Conservation (phyloP, 2,888 invertebrate species). For the Yponomeuta cagnagella region DNA sequence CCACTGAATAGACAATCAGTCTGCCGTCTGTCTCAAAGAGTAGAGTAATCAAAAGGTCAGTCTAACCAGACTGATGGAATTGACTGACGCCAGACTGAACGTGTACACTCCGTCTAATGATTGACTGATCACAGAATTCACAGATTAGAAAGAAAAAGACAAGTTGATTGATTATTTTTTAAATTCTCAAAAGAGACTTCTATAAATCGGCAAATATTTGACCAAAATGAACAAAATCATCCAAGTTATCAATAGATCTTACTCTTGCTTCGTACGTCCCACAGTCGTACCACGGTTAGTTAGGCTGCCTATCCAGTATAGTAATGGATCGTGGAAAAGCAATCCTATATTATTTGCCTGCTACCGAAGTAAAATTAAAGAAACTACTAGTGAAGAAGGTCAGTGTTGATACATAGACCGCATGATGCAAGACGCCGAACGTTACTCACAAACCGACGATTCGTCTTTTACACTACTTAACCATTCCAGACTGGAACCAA, state of each 20-base stretch:
- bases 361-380: conserved; percentile 2
- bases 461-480: conserved; percentile 12
- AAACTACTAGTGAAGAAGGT: not conserved
- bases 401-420: conserved; percentile 5
- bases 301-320: not conserved
- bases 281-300: not conserved
- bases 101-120: no score
- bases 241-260: not conserved
- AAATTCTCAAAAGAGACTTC: no score
- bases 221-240: conserved; percentile 4
- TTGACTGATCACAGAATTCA: no score
- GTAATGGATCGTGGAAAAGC: not conserved
- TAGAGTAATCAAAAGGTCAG: no score
- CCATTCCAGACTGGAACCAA: conserved; percentile 32
- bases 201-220: not conserved
- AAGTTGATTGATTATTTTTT: no score
- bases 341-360: not conserved
- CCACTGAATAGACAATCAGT: no score
- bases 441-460: no score
- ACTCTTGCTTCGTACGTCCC: not conserved
- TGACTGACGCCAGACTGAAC: no score
- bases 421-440: no score
- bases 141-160: no score
- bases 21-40: no score
- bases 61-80: no score